Percentiles rank a stretch among this genome's conserved stretches.
Evolutionary conservation across 2,888 invertebrate genomes (phyloP).

Genomic region (Flexamia atlantica): DNA sequence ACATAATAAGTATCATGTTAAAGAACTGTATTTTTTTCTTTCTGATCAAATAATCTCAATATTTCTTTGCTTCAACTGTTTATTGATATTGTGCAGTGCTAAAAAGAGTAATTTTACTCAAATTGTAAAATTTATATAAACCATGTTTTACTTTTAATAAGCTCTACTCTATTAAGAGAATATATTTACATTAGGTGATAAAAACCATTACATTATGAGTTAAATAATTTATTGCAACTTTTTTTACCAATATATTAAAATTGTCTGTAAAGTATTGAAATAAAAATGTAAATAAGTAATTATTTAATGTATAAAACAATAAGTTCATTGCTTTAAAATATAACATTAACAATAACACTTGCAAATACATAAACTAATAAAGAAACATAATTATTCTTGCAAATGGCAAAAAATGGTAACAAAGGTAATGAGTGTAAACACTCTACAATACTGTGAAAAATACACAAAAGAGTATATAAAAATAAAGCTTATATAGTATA

Average conservation of each 20-base stretch:
- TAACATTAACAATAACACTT: background rate
- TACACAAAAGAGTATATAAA: background rate
- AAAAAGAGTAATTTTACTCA: too few relatives aligned
- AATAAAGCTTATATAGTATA: background rate
- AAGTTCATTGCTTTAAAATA: background rate
- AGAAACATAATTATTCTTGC: background rate
- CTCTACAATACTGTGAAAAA: too few relatives aligned
- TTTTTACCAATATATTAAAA: background rate
- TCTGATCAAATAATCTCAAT: too few relatives aligned
- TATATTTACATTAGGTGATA: conserved; percentile 42
- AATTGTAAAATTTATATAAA: too few relatives aligned
- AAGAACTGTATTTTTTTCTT: too few relatives aligned
- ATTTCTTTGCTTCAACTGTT: too few relatives aligned
- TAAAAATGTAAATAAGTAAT: background rate
- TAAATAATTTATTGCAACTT: background rate
- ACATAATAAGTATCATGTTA: too few relatives aligned
- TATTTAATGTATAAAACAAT: background rate
- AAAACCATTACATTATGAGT: background rate
- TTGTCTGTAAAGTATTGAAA: too few relatives aligned
- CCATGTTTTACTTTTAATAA: background rate
- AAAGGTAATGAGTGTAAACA: background rate
- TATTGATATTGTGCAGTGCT: too few relatives aligned
- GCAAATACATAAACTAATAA: background rate
- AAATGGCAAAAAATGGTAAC: conserved; percentile 34
- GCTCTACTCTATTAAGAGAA: conserved; percentile 1